Conservation (phyloP, 2,113 vertebrate genomes). For the Carettochelys insculpta region DNA sequence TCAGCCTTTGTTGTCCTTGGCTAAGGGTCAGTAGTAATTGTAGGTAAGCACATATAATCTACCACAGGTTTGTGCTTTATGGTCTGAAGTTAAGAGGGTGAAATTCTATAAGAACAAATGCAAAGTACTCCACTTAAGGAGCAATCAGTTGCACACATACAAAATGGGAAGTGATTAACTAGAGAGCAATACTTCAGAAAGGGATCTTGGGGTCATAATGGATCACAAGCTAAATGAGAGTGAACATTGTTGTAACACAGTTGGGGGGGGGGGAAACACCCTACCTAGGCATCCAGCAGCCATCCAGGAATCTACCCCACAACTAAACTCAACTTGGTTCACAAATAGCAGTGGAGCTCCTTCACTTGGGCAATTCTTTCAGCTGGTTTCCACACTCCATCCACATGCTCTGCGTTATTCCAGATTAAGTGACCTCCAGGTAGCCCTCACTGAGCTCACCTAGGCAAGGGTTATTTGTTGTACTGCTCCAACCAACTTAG, state of each 20-base stretch:
- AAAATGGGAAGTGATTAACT: too few species aligned
- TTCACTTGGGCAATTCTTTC: not conserved
- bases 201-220: too few species aligned
- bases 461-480: not conserved
- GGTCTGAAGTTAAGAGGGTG: too few species aligned
- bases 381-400: slow-evolving; percentile 19
- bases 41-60: slow-evolving; percentile 10
- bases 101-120: too few species aligned
- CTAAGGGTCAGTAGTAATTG: slow-evolving; percentile 6
- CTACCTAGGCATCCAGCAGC: not conserved
- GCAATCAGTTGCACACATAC: too few species aligned
- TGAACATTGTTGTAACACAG: too few species aligned
- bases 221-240: too few species aligned
- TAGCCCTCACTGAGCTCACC: not conserved
- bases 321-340: not conserved
- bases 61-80: slow-evolving; percentile 15
- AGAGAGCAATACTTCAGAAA: too few species aligned
- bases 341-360: not conserved
- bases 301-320: not conserved
- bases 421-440: not conserved
- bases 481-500: slow-evolving; percentile 7
- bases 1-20: slow-evolving; percentile 52
- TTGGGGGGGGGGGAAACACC: too few species aligned
- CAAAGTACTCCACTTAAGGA: too few species aligned
- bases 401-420: not conserved